phyloP scores from a whole-genome alignment of 2,113 vertebrate genomes.

The Sander vitreus region DNA sequence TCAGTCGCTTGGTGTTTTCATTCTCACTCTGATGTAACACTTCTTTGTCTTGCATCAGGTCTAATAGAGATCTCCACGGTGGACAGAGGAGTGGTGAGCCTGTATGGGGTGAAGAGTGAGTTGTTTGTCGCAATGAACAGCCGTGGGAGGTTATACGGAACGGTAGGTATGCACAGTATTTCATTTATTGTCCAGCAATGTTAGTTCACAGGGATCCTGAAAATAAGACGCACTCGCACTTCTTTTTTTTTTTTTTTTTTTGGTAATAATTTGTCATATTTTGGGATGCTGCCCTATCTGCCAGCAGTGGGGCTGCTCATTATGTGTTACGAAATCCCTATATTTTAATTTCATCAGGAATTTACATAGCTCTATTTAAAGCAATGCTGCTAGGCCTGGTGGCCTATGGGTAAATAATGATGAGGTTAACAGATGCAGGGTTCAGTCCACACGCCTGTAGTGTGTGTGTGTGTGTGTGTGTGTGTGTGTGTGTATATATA shows the following conservation, averaged over 20 bases:
- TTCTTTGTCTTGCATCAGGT: slow-evolving; percentile 83
- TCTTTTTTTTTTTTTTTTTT: background rate
- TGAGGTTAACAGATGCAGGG: slow-evolving; percentile 74
- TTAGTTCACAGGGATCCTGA: slow-evolving; percentile 34
- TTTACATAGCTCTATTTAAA: slow-evolving; percentile 67
- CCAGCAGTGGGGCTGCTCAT: background rate
- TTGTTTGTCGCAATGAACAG: slow-evolving; percentile 95
- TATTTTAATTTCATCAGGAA: slow-evolving; percentile 59
- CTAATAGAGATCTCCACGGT: slow-evolving; percentile 97
- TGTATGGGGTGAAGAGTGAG: slow-evolving; percentile 91
- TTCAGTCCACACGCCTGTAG: slow-evolving; percentile 31
- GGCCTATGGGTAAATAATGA: slow-evolving; percentile 64
- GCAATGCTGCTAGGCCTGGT: slow-evolving; percentile 14
- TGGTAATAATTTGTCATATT: slow-evolving; percentile 1
- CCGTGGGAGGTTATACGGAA: slow-evolving; percentile 92
- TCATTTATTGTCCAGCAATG: slow-evolving; percentile 54
- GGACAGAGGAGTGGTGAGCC: slow-evolving; percentile 94
- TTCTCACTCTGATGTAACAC: slow-evolving; percentile 1
- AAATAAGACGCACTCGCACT: slow-evolving; percentile 32
- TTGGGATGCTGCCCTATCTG: slow-evolving; percentile 15
- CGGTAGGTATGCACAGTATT: slow-evolving; percentile 88
- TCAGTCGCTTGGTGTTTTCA: slow-evolving; percentile 3
- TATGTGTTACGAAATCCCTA: slow-evolving; percentile 25
- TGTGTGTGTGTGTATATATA: too few relatives aligned
- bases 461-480: too few relatives aligned